Evolutionary conservation across 2,113 vertebrate species (phyloP).

Genomic region (Zapus hudsonius): DNA sequence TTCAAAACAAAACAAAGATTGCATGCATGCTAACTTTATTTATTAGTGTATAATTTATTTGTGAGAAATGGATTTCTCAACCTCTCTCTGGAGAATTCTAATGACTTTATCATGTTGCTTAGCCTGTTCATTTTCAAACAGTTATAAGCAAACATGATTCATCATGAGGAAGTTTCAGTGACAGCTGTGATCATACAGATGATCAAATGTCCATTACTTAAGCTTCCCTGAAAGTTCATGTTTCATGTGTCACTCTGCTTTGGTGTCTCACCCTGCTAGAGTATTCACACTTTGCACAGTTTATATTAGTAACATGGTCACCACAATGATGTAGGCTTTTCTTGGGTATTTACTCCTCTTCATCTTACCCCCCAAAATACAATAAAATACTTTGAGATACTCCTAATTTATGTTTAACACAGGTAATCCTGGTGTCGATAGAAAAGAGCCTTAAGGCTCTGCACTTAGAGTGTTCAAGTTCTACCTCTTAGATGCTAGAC

Average conservation of each 20-base stretch:
- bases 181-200: not conserved
- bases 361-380: not conserved
- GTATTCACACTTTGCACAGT: not conserved
- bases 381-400: not conserved
- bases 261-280: not conserved
- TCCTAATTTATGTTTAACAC: not conserved
- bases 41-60: slow-evolving; percentile 4
- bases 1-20: not conserved
- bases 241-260: not conserved
- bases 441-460: not conserved
- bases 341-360: not conserved
- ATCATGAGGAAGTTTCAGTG: not conserved
- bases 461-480: not conserved
- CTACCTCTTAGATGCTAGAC: not conserved
- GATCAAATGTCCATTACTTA: not conserved
- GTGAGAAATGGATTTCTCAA: not conserved
- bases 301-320: not conserved
- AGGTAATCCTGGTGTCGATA: not conserved
- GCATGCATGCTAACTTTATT: not conserved
- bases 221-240: not conserved
- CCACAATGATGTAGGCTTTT: not conserved
- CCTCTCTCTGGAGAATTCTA: not conserved
- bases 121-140: not conserved
- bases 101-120: not conserved
- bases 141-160: not conserved